Base-by-base conservation (phyloP, 2,888 invertebrate genomes). In the Hypsopygia costalis region DNA sequence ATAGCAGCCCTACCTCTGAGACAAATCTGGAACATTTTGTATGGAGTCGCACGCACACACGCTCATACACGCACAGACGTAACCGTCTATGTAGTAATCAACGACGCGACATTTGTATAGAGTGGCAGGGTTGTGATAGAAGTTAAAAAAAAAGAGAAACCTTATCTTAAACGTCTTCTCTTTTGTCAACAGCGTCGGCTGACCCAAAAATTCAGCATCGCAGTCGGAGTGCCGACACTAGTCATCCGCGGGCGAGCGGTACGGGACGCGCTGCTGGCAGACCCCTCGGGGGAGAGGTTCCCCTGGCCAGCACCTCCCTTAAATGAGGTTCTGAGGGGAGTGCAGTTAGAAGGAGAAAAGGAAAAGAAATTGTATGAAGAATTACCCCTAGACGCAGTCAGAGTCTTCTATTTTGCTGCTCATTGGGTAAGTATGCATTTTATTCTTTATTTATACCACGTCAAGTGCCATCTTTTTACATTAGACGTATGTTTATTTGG, bases 321-420 rank as follows among this genome's bases (percentile, higher is more conserved):
- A 1, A 79, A 89, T 20, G 91, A 93, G 58, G 91, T 91, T 1
- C 65, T 90, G 28, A 73, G 90, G 34, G 91, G 90, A 9, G 90
- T 91, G 0, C 70, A 74, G 44, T 63, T 68, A 67, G 90, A 74
- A 75, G 79, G 78, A 0, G 69, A 73, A 0, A 59, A 49, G 0
- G 70, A 61, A 36, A 75, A 66, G 21, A 88, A 80, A 59, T 67
- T 87, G 11, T 92, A 92, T 59, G 90, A 90, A 11, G 91, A 92
- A 45, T 70, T 93, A 11, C 90, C 92, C 0, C 89, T 88, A 55
- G 92, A 91, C 52, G 75, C 80, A 1, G 90, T 94, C 39, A 92
- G 93, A 61, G 95, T 94, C 29, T 92, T 96, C 59, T 96, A 96
- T 70, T 97, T 97, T 75, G 95, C 95, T 43, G 97, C 97, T 11